Evolutionary conservation across 2,797 vertebrate genomes (phyloP).

Genomic region (Brachyalestes nurse): DNA sequence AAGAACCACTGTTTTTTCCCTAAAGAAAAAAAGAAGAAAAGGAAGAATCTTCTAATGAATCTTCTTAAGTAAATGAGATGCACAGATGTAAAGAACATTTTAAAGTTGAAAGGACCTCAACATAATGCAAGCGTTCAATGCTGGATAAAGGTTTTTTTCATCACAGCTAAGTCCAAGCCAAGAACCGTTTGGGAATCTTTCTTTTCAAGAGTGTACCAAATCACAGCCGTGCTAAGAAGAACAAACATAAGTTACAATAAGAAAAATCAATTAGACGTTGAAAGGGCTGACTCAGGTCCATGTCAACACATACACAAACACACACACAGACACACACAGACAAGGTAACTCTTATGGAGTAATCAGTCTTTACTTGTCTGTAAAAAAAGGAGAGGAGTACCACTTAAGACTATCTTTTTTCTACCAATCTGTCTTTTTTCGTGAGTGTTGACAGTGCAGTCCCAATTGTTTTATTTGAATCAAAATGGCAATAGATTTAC

Average conservation of each 20-base stretch:
- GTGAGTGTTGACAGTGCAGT: not conserved
- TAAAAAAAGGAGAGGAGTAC: constrained; percentile 11
- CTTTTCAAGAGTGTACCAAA: not conserved
- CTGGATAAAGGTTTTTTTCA: not conserved
- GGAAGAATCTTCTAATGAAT: too few relatives aligned
- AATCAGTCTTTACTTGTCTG: constrained; percentile 11
- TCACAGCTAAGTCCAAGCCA: not conserved
- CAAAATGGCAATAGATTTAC: constrained; percentile 27
- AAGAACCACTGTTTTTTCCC: not conserved
- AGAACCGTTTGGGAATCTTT: not conserved
- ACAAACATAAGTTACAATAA: not conserved
- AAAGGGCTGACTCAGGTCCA: constrained; percentile 47
- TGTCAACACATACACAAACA: not conserved
- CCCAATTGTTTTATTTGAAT: constrained; percentile 21
- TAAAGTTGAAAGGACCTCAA: not conserved
- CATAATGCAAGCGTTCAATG: not conserved
- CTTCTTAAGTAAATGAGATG: not conserved
- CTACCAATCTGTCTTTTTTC: not conserved
- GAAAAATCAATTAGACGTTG: constrained; percentile 50
- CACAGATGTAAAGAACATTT: not conserved
- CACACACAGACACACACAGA: not conserved
- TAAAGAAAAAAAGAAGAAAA: not conserved
- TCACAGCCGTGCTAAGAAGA: not conserved
- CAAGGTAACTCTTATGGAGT: constrained; percentile 6
- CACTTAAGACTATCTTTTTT: constrained; percentile 10